Evolutionary conservation across 2,797 vertebrate species (phyloP), one percentile per base, ranked within the genome.

Genomic region (Hybognathus amarus): DNA sequence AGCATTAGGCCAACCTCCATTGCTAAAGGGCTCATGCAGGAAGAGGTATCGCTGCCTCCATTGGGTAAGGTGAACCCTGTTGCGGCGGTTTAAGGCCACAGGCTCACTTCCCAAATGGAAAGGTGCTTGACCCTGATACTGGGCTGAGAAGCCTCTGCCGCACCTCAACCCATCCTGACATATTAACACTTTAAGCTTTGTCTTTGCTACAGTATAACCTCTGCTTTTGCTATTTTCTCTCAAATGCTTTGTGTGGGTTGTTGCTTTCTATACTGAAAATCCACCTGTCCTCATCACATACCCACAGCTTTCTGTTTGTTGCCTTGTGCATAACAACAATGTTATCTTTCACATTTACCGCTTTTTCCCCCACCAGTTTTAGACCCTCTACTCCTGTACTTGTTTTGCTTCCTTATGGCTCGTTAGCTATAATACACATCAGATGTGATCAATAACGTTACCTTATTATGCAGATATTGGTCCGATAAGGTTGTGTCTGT

Each of bases 1-100:
- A 93, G 90, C 90, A 89, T 92, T 85, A 88, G 91, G 85, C 92
- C 91, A 69, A 90, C 86, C 74, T 92, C 88, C 81, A 87, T 90
- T 85, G n/a, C 86, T 93, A 73, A 90, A 88, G 86, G 87, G 90
- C 83, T 91, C 87, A 54, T 85, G 87, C 88, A 89, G 87, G 85
- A 92, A 88, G 84, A 87, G 86, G 66, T 87, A 45, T 86, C 84
- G 1, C 81, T 91, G 77, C 67, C 22, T 83, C 84, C 86, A 80
- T 80, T 92, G 74, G 91, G 91, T 91, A 91, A 90, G 90, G 87
- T 90, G 85, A 87, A 66, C 80, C n/a, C 4, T 33, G 30, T 2
- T 40, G 54, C 7, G 27, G 24, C 79, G 70, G 40, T 82, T 74
- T 47, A 74, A n/a, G n/a, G n/a, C 64, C 75, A 73, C 69, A 70